A percentile compares a stretch with the other conserved stretches of the same genome.
Evolutionary conservation across 2,888 invertebrate species (phyloP).

Genomic region (Pasiphila rectangulata): DNA sequence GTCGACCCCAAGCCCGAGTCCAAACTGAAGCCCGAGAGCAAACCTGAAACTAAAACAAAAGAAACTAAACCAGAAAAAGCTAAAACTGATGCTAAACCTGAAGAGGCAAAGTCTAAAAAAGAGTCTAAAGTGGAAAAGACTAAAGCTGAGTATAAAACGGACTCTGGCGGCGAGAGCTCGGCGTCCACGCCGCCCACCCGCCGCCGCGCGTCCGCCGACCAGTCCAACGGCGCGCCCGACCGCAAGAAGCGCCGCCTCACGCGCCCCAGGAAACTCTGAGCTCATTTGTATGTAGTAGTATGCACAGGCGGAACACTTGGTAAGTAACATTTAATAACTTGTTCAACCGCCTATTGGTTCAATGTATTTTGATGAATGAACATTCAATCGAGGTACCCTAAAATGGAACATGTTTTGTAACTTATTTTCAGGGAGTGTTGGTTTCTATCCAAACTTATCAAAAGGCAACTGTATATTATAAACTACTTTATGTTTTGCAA

Average conservation of each 20-base stretch:
- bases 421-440: constrained; percentile 8
- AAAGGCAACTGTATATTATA: background rate
- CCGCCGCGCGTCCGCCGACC: constrained; percentile 65
- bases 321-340: constrained; percentile 19
- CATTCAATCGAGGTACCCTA: too few relatives aligned
- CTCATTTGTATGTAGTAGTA: background rate
- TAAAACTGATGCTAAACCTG: constrained; percentile 25
- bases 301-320: constrained; percentile 2
- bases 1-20: constrained; percentile 39
- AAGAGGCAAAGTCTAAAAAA: constrained; percentile 20
- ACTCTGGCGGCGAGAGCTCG: constrained; percentile 38
- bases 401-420: background rate
- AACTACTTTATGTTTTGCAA: too few relatives aligned
- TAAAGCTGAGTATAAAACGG: constrained; percentile 38
- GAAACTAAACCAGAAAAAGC: constrained; percentile 21
- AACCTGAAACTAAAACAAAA: constrained; percentile 35
- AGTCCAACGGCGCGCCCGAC: constrained; percentile 57
- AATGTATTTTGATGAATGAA: too few relatives aligned
- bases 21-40: constrained; percentile 35
- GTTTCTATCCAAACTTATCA: constrained; percentile 18
- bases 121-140: constrained; percentile 25
- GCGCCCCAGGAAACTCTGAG: constrained; percentile 70
- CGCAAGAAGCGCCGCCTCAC: constrained; percentile 75
- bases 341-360: too few relatives aligned
- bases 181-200: constrained; percentile 53